Base-by-base conservation (phyloP, 2,888 invertebrate genomes). In the Nemotelus pantherinus region DNA sequence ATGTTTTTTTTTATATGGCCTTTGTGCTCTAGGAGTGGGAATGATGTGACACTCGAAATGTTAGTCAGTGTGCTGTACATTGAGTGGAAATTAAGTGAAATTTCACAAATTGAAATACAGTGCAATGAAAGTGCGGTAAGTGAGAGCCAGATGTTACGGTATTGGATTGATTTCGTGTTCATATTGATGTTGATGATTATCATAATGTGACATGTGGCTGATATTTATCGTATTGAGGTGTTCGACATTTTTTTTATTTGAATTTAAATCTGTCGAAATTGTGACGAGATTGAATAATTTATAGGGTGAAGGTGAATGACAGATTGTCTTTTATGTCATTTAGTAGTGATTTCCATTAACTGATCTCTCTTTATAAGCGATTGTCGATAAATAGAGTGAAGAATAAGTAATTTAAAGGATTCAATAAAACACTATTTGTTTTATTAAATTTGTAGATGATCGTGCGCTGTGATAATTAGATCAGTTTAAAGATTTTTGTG, bases 261-360 rank as follows among this genome's bases (percentile, higher is more conserved):
- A 53, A 25, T 55, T 70, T 39, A 70, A 70, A 70, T 50, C 41
- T 70, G 70, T 70, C 70, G 70, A 70, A 70, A 70, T 44, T 53
- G 53, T 47, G 70, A 70, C 70, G 55, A 10, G 53, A 44, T 55
- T 70, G 41, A 70, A 70, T 70, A 55, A 70, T 70, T 70, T 70
- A 70, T 70, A 55, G n/a, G 25, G 67, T 43, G 41, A 65, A 53
- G 53, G 6, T 53, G 6, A 53, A 25, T 25, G 25, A 25, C 25
- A 25, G 25, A 25, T 25, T 25, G 25, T 25, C 0, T 25, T 25
- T 25, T 25, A 25, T 25, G 25, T 25, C 25, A 25, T 25, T 25
- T 25, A 25, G 25, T 25, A 1, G 25, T 25, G 25, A 25, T 25
- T 25, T 25, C 25, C 0, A 25, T 25, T 25, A 25, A 25, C 25